Percentiles rank a stretch among this genome's conserved stretches.
Evolutionary conservation across 2,113 vertebrate species (phyloP).

Genomic region (Ophthalmotilapia sp.): DNA sequence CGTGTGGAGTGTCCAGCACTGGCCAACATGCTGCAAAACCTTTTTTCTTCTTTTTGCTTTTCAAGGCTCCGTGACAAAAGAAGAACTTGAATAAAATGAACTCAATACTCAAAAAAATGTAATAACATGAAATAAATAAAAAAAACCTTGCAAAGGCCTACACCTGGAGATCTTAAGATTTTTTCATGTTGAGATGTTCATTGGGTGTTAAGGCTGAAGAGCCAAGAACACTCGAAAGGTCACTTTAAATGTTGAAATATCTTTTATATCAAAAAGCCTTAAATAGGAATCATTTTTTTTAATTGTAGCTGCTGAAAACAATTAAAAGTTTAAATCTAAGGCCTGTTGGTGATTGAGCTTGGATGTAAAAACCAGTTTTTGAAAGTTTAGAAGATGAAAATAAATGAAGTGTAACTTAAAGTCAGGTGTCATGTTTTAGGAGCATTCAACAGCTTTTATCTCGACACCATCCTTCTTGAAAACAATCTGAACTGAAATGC

Average conservation of each 20-base stretch:
- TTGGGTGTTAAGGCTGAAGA: background rate
- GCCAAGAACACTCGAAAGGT: background rate
- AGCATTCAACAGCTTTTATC: background rate
- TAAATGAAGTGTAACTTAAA: background rate
- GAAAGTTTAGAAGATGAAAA: background rate
- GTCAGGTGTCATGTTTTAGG: background rate
- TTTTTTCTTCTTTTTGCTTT: background rate
- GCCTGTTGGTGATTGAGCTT: background rate
- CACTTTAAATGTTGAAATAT: background rate
- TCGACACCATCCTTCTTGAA: background rate
- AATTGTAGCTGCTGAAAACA: background rate
- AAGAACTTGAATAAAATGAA: background rate
- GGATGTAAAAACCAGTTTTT: background rate
- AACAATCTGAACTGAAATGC: background rate
- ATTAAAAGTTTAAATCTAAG: background rate
- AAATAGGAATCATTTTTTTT: background rate
- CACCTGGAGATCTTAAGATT: background rate
- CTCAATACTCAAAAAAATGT: background rate
- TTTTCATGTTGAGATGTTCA: background rate
- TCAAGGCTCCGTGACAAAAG: background rate
- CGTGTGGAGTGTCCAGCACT: background rate
- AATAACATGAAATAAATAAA: background rate
- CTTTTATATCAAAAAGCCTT: background rate
- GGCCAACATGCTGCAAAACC: background rate
- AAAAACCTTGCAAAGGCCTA: background rate